Evolutionary conservation across 2,113 vertebrate genomes (phyloP), one percentile per base, ranked within the genome.

Genomic region (Chinchilla lanigera): DNA sequence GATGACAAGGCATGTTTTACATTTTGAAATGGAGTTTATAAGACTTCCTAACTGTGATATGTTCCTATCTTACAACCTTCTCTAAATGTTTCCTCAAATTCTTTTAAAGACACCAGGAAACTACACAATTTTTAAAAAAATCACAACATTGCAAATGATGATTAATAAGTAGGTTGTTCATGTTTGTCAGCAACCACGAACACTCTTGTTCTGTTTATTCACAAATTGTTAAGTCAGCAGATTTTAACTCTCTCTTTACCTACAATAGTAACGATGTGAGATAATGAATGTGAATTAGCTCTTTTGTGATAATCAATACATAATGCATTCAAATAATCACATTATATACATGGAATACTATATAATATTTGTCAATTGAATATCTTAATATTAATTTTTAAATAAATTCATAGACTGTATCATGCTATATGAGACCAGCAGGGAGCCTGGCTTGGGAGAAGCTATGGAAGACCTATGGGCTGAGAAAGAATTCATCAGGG

Each of bases 361-460:
- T 7, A 1, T 33, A 73, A 9, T 58, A 63, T 63, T 38, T 63
- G 30, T 30, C 5, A n/a, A 17, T 65, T 35, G 54, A 81, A 54
- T 35, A 54, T 41, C 26, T 80, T 56, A 61, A 19, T 71, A 65
- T 52, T 7, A 52, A 38, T n/a, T 4, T 41, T 61, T 44, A 20
- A 50, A 67, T 58, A 33, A 67, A 16, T 69, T 28, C 44, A 60
- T 5, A 28, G 52, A 30, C 50, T 38, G 4, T 5, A 16, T 2
- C 1, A 0, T 13, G 2, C 0, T 3, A 5, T 56, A 28, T 41
- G 16, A 33, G 6, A 38, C 44, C 13, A n/a, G 14, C 63, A 22
- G 14, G 35, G 20, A 63, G 8, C 11, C 1, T 69, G 56, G 7
- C 44, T 52, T 30, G 30, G 0, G 5, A 73, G 28, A 86, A 69